Evolutionary conservation across 2,888 invertebrate species (phyloP), one percentile per base, ranked within the genome.

Genomic region (Microctonus aethiopoides): DNA sequence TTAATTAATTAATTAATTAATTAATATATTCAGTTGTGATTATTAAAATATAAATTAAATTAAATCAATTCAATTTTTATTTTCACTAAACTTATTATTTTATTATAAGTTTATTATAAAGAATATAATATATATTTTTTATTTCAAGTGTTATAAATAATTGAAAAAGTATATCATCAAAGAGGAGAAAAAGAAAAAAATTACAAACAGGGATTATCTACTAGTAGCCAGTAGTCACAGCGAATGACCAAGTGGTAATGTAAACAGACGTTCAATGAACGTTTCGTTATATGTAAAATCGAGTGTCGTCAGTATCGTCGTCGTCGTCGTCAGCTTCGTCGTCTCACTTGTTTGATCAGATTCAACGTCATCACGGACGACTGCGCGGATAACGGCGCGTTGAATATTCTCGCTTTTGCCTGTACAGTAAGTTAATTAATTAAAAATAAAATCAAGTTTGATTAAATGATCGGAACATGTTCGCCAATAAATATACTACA

Each of bases 371-470:
- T 57, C 32, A 57, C 57, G 32, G 57, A 29, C 34, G 32, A 57
- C 29, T 32, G 57, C 16, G 46, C 16, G 46, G 46, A 46, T 46
- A 46, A 46, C 46, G 16, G 7, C 9, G 34, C 26, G 54, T 11
- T 10, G 24, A 26, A 54, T 54, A 26, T 54, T 54, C 24, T 10
- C 46, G 70, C 57, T 68, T 74, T 73, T 75, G 77, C 16, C 9
- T n/a, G 1, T 7, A 7, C 46, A 46, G 16, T 16, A 20, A 81
- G 80, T 82, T 81, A 80, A 79, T 82, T 81, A 80, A 79, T 81
- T 80, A 81, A 80, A 83, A 79, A 81, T 79, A 78, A 82, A 82
- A 79, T 76, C 75, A 74, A 74, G 74, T 72, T 73, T 78, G 75
- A 83, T 83, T 83, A 78, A 77, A 81, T 83, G 80, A 80, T 64